A percentile compares a stretch with the other conserved stretches of the same genome.
These are phyloP conservation scores for Antitype chi DNA, from an alignment of 2,888 invertebrate genomes.

Conservation along the genomic window DNA sequence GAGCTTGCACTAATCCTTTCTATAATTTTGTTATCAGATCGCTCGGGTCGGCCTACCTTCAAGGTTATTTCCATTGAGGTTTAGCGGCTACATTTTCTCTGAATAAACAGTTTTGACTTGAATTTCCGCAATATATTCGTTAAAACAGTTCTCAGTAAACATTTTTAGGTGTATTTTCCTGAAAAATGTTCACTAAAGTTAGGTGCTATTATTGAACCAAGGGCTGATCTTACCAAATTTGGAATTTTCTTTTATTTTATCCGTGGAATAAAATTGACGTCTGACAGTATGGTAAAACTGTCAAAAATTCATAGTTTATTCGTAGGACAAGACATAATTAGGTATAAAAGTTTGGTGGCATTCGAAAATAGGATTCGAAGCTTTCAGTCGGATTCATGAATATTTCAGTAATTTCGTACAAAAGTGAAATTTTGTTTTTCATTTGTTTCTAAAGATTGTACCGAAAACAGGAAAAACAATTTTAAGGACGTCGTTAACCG, in stretches of 20 bases:
- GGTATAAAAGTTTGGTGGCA: neutral
- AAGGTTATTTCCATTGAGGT: constrained; percentile 34
- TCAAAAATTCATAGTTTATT: too few species aligned
- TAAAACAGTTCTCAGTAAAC: too few species aligned
- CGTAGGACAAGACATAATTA: too few species aligned
- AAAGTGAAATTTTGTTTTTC: too few species aligned
- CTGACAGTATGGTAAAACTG: too few species aligned
- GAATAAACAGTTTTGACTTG: neutral
- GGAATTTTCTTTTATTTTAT: too few species aligned
- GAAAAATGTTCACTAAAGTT: neutral
- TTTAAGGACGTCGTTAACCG: neutral
- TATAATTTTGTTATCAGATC: constrained; percentile 44
- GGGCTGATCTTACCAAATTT: too few species aligned
- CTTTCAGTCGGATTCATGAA: neutral
- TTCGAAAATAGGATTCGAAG: neutral
- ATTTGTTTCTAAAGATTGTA: neutral
- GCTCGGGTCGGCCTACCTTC: neutral
- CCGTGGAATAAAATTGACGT: too few species aligned
- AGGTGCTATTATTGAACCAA: neutral
- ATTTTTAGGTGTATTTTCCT: neutral
- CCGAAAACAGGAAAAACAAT: constrained; percentile 1
- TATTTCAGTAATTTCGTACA: neutral
- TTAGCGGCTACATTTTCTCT: neutral
- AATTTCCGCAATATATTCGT: neutral
- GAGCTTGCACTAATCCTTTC: constrained; percentile 16